Evolutionary conservation across 2,888 invertebrate species (phyloP), one percentile per base, ranked within the genome.

Genomic region (Eupithecia subumbrata): DNA sequence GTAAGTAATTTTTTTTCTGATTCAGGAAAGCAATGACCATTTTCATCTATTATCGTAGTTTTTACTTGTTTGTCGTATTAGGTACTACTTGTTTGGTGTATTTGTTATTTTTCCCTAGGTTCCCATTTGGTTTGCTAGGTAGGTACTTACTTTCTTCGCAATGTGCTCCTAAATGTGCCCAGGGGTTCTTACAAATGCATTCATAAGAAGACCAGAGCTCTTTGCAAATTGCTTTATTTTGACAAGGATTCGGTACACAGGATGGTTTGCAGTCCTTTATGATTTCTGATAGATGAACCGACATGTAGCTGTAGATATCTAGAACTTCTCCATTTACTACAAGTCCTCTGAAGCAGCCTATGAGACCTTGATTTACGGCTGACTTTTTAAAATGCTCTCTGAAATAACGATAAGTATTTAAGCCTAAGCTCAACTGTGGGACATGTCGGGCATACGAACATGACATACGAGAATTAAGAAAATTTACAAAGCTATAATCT

Each of bases 211-310:
- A 98, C 98, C 98, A 99, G 0, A 97, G 94, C 88, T 99, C 98
- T 84, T 98, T 98, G 88, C 98, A 99, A 80, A 96, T 96, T 0
- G 98, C 99, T 68, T 97, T 98, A 89, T 99, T 98, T 89, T 97
- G 97, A 88, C 99, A 99, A 12, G 98, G 98, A 88, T 98, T 98
- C 0, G 98, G 98, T 80, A 98, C 98, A 91, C 99, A 99, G 0
- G 98, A 98, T 0, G 98, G 98, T 87, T 98, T 98, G 88, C 99
- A 99, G 88, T 98, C 98, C 88, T 97, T 97, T 77, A 98, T 98
- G 79, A 99, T 98, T 91, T 98, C 98, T 70, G 97, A 98, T 73
- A 98, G 92, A 92, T 98, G 98, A 45, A 98, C 98, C 63, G 98
- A 98, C 97, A 98, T 98, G 90, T 98, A 98, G 82, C 97, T 98